Percentiles rank a stretch among this genome's conserved stretches.
phyloP scores from a whole-genome alignment of 2,888 invertebrate species.

The Choristoneura rosaceana region DNA sequence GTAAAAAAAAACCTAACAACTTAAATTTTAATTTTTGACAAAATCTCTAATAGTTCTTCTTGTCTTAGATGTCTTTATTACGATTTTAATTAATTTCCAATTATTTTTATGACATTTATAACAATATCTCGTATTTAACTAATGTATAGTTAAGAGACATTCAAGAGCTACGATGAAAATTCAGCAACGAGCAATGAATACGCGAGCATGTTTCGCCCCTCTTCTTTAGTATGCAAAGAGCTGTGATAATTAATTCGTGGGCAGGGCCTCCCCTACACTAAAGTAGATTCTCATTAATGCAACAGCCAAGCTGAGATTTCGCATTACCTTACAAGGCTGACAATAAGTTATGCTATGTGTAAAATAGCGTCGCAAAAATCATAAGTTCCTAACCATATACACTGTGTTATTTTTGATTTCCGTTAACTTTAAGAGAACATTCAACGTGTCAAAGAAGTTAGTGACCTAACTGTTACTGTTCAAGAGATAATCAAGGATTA shows the following conservation, averaged over 20 bases:
- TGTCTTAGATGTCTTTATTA: too few relatives aligned
- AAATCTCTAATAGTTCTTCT: background rate
- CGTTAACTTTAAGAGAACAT: too few relatives aligned
- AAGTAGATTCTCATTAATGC: slow-evolving; percentile 23
- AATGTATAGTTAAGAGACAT: background rate
- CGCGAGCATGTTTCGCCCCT: slow-evolving; percentile 16
- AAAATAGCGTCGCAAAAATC: background rate
- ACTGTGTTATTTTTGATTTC: too few relatives aligned
- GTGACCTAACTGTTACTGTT: too few relatives aligned
- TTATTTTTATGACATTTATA: background rate
- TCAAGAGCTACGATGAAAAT: slow-evolving; percentile 2
- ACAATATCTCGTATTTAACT: background rate
- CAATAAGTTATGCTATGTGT: background rate
- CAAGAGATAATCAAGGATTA: too few relatives aligned
- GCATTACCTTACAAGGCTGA: background rate
- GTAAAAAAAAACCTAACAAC: too few relatives aligned
- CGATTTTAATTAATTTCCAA: background rate
- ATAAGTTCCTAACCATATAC: background rate
- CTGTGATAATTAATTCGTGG: slow-evolving; percentile 39
- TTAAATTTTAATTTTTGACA: background rate
- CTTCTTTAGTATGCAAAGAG: slow-evolving; percentile 37
- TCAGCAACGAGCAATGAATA: slow-evolving; percentile 32
- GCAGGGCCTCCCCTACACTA: slow-evolving; percentile 19
- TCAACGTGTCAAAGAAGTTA: too few relatives aligned
- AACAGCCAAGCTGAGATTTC: background rate